Evolutionary conservation across 2,113 vertebrate species (phyloP), one percentile per base, ranked within the genome.

Genomic region (Ammodytes dubius): DNA sequence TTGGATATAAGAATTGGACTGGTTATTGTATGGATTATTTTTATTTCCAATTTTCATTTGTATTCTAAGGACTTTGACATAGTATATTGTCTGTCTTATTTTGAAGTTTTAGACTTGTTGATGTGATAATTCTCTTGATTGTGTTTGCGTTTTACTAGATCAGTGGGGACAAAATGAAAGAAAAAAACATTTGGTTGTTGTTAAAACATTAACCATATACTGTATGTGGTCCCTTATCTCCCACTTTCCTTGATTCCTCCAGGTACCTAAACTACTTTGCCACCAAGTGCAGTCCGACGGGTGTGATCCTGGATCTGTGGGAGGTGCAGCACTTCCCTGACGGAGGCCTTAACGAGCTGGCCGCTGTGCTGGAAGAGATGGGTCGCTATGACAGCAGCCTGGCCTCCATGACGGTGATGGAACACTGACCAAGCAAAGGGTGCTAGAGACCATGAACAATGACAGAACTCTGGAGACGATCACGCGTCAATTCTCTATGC

Each of bases 211-310:
- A 0, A 14, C 65, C 27, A 7, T 6, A 15, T 9, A 0, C 19
- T 12, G 14, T 54, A n/a, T n/a, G n/a, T n/a, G n/a, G 45, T 53
- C 61, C 6, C n/a, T 67, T n/a, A n/a, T n/a, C 1, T 27, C 27
- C n/a, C 56, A 10, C 9, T 56, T 35, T 37, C 5, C 17, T 42
- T 52, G 35, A 15, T 46, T 19, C 50, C 35, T 58, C 7, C 94
- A 99, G 97, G 93, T 99, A 99, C 88, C 93, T 99, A 90, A 98
- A 99, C 93, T 99, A 99, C 94, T 99, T 98, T 94, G 98, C 97
- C 78, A 99, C 97, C 4, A 99, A 98, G 92, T 97, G 97, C 0
- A 99, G 97, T 87, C 97, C 98, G 0, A 99, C 98, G 0, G 98
- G 98, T 0, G 97, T 98, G 43, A 98, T 99, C 90, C 93, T 99